Base-by-base conservation (phyloP, 1,140 invertebrate species). In the Leucophenga varia region DNA sequence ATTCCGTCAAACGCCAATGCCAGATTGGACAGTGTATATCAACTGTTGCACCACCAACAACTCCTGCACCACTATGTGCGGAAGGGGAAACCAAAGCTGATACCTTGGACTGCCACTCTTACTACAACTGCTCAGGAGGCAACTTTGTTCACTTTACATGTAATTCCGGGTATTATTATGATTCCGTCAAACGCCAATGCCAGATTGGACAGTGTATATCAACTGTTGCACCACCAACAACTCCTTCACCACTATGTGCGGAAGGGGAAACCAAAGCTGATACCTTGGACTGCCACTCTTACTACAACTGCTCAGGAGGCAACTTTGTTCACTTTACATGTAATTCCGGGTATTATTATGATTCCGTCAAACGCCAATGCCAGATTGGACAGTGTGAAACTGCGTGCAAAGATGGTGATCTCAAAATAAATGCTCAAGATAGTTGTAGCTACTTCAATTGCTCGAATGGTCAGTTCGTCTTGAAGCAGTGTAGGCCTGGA, bases 391-490 rank as follows among this genome's bases (percentile, higher is more conserved):
- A 21, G 0, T 0, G 14, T 1, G 12, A 35, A 5, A 3, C 37
- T 16, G 17, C 25, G 12, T 43, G 42, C 21, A 20, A 14, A 2
- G 14, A 44, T 2, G 51, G 51, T 5, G 14, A 35, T 2, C 4
- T 53, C n/a, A 3, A 40, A 3, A 36, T 1, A 2, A 49, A 64
- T 28, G 17, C 54, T 1, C 18, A 20, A 0, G 30, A 64, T 31
- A 64, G 61, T 21, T 53, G 60, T 30, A 58, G 61, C 7, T 64
- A 51, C 13, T 10, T 53, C 6, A 16, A 58, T 21, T 64, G 61
- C 20, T 10, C 55, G 7, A 44, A 61, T 17, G 48, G 46, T 3
- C 16, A 10, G 1, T 12, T 45, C 19, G 52, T 65, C 0, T 20
- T 19, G 12, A 42, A 35, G 7, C 47, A 43, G 17, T 65, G 61